Evolutionary conservation across 2,888 invertebrate species (phyloP).

Genomic region (Drosophila phalerata): DNA sequence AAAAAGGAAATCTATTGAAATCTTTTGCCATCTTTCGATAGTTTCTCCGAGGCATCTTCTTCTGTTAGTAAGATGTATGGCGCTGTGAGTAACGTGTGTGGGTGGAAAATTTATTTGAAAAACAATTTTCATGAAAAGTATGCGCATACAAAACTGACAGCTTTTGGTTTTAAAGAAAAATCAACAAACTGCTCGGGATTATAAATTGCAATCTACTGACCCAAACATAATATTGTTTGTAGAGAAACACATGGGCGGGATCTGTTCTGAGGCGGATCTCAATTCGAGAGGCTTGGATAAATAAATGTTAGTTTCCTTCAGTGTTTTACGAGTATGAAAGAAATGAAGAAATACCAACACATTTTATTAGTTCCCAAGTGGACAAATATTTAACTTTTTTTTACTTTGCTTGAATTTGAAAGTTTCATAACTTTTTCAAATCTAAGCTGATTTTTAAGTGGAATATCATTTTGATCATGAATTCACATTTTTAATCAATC

Average conservation of each 20-base stretch:
- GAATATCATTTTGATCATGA: too few relatives aligned
- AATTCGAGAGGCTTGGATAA: constrained; percentile 27
- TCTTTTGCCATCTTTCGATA: constrained; percentile 46
- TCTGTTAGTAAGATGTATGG: constrained; percentile 64
- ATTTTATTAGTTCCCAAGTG: not conserved
- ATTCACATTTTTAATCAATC: too few relatives aligned
- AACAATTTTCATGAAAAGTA: constrained; percentile 79
- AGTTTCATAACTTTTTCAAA: too few relatives aligned
- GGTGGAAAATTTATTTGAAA: constrained; percentile 77
- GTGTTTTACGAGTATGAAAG: not conserved
- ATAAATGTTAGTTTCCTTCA: constrained; percentile 20
- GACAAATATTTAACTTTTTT: too few relatives aligned
- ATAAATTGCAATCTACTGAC: constrained; percentile 74
- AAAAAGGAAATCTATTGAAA: constrained; percentile 49
- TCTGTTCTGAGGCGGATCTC: constrained; percentile 22
- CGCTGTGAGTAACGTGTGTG: constrained; percentile 53
- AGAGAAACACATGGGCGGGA: constrained; percentile 55
- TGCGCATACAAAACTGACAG: constrained; percentile 79
- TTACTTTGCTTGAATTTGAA: too few relatives aligned
- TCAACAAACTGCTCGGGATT: constrained; percentile 68
- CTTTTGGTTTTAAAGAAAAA: constrained; percentile 70
- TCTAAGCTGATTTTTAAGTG: too few relatives aligned
- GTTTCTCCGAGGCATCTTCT: constrained; percentile 20
- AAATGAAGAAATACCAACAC: not conserved
- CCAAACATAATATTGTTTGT: constrained; percentile 63